Base-by-base conservation (phyloP, 2,888 invertebrate species). In the Epirrhoe tristata region DNA sequence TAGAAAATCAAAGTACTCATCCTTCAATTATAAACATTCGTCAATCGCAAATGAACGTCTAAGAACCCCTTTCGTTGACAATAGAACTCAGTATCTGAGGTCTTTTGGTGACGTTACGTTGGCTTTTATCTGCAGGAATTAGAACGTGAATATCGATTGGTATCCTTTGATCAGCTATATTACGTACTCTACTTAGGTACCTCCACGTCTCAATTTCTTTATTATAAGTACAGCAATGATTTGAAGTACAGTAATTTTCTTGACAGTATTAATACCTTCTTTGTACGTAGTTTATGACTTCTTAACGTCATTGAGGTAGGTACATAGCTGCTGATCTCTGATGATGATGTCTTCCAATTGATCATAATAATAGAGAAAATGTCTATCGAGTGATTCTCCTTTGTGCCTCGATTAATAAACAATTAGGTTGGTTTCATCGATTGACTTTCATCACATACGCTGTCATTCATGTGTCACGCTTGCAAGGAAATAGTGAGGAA, bases 41-140 rank as follows among this genome's bases (percentile, higher is more conserved):
- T 43, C 39, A 43, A 12, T 43, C 39, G 5, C 12, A 12, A 43
- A 43, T 43, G 12, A 43, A 2, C 39, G 39, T 43, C 39, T 43
- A 12, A 12, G 39, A 12, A 10, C 12, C 12, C 39, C 39, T 43
- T 43, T 43, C 36, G 73, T 73, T 70, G 60, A 64, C 66, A 72
- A 70, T 69, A 68, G 67, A 65, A 66, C 64, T 69, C 57, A 32
- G 66, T 66, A 58, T 32, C 43, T 56, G n/a, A 59, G 31, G 50
- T 63, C 34, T 60, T 67, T 32, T 59, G 46, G 59, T 63, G 12
- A 43, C 39, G 5, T 43, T 65, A 55, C 64, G 39, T 57, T 14
- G 53, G 68, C 67, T 63, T 66, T 72, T 72, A 67, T 69, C 36
- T 57, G 46, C 64, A 65, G 63, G 53, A 53, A 51, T 24, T 58